A percentile compares a stretch with the other conserved stretches of the same genome.
Evolutionary conservation across 2,113 vertebrate genomes (phyloP).

Genomic region (Aplodontia rufa): DNA sequence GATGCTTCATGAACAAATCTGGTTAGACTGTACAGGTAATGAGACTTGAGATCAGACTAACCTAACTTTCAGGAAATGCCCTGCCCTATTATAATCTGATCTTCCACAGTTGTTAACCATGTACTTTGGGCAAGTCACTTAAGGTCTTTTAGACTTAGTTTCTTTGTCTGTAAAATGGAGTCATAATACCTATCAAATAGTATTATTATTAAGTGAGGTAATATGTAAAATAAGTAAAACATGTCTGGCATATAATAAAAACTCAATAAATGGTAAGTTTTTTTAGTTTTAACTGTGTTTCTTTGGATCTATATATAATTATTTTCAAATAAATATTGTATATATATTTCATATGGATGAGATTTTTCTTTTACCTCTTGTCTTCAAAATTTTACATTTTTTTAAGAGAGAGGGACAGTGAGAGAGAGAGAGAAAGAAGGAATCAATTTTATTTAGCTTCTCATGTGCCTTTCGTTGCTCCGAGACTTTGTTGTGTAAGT

Average conservation of each 20-base stretch:
- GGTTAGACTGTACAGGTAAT: neutral
- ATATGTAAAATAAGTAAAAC: neutral
- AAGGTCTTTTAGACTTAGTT: neutral
- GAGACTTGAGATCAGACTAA: neutral
- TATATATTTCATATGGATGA: neutral
- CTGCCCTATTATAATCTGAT: neutral
- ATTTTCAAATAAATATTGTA: constrained; percentile 27
- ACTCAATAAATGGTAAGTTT: neutral
- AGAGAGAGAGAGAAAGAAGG: no score
- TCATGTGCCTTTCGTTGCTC: no score
- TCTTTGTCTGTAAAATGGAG: neutral
- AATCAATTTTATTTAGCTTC: no score
- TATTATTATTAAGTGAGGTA: neutral
- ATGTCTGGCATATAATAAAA: neutral
- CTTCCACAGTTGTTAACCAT: neutral
- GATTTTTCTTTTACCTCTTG: neutral
- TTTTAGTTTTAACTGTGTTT: neutral
- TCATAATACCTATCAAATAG: neutral
- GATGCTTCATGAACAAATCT: neutral
- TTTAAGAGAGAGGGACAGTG: no score
- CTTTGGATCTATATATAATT: neutral
- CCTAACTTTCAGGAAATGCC: neutral
- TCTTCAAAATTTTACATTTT: no score
- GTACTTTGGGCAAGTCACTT: neutral
- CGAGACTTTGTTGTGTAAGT: no score